These are phyloP conservation scores for Stenurella melanura DNA, from an alignment of 2,888 invertebrate genomes.

Conservation along the genomic window DNA sequence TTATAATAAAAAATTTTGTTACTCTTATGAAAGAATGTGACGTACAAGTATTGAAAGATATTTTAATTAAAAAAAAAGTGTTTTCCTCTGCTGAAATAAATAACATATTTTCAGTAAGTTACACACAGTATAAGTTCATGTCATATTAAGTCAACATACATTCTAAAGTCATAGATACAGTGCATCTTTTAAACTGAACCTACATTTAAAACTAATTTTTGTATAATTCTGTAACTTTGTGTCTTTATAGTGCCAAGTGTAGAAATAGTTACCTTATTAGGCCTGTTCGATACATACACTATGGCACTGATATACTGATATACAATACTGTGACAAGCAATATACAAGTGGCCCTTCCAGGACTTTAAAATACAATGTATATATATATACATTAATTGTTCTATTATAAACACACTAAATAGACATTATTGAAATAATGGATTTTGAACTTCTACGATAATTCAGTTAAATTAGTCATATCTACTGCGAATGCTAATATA, in stretches of 20 bases:
- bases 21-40: conserved; percentile 55
- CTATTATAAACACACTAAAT: neutral
- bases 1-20: conserved; percentile 55
- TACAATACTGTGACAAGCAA: too few relatives aligned
- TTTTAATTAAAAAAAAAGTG: conserved; percentile 51
- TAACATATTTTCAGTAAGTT: conserved; percentile 58
- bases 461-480: neutral
- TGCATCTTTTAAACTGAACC: too few relatives aligned
- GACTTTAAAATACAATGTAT: too few relatives aligned
- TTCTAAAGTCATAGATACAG: too few relatives aligned
- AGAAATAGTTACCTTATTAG: too few relatives aligned
- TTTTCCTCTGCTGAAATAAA: conserved; percentile 54
- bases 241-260: too few relatives aligned
- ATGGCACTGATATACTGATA: too few relatives aligned
- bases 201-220: too few relatives aligned
- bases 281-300: too few relatives aligned
- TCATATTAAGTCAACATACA: neutral
- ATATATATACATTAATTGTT: too few relatives aligned
- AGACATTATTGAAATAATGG: neutral
- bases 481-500: neutral
- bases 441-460: neutral
- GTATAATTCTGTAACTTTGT: too few relatives aligned
- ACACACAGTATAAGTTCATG: neutral
- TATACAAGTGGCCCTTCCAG: too few relatives aligned
- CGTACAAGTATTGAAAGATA: conserved; percentile 48